Evolutionary conservation across 2,888 invertebrate species (phyloP).

Genomic region (Microctonus brassicae): DNA sequence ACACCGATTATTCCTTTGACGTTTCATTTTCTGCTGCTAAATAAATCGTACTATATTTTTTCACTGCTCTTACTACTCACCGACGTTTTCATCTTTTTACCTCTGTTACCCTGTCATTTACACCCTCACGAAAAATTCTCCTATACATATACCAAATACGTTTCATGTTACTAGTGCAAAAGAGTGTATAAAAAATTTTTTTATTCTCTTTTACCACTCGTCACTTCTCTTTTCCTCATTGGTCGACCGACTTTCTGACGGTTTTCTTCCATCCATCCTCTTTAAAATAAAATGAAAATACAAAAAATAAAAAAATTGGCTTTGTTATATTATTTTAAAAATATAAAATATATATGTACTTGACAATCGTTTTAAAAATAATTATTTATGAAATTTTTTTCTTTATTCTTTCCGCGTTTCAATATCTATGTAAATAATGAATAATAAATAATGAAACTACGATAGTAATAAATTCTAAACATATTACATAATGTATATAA

Average conservation of each 20-base stretch:
- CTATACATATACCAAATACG: too few species aligned
- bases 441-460: too few species aligned
- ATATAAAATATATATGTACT: too few species aligned
- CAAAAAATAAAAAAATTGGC: too few species aligned
- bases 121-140: background rate
- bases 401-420: too few species aligned
- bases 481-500: too few species aligned
- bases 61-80: background rate
- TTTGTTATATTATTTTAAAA: too few species aligned
- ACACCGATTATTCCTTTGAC: slow-evolving; percentile 19
- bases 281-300: background rate
- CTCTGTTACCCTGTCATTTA: background rate
- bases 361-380: too few species aligned
- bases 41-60: background rate
- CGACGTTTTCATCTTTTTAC: background rate
- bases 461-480: too few species aligned
- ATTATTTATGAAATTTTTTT: too few species aligned
- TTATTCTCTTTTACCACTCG: background rate
- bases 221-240: background rate
- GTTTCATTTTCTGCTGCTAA: slow-evolving; percentile 1
- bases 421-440: too few species aligned
- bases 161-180: background rate
- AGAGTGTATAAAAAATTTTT: background rate
- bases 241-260: background rate
- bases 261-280: background rate